Base-by-base conservation (phyloP, 37 sponge, comb jelly and placozoan genomes). In the Spongia lamella region DNA sequence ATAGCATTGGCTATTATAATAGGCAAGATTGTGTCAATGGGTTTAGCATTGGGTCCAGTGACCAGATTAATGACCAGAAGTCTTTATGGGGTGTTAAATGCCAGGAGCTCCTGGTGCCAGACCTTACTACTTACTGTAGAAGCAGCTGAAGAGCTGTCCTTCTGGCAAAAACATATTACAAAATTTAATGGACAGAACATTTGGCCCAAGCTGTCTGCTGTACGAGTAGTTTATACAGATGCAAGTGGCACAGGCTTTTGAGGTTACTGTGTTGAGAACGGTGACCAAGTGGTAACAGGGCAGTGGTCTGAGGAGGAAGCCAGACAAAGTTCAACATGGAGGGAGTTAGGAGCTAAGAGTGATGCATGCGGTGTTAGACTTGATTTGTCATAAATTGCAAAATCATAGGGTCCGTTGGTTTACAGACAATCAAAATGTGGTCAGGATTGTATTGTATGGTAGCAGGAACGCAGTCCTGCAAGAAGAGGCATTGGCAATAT, bases 391-490 rank as follows among this genome's bases (percentile, higher is more conserved):
- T 9, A 19, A 60, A 17, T 9, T 70, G 31, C 13, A 50, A 19
- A 43, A 43, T 56, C 17, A 17, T 19, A 56, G 33, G 35, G 80
- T 80, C 20, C 19, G 29, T 9, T 70, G 62, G 72, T 43, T 60
- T 14, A 80, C 64, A 21, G 80, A 70, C 17, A 70, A 70, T 56
- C 80, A 80, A 50, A 61, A 47, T 43, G 80, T 70, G 21, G 80
- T 60, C 15, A 24, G 61, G 20, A 80, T 80, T 21, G 30, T 80
- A 15, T 49, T 43, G 31, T 11, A 39, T 17, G 80, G 72, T 20
- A 70, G 70, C 31, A 39, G 30, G 38, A 57, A 24, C 51, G 56
- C 56, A 43, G n/a, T 33, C 36, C 54, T 66, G 38, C 40, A 79
- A 21, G 79, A 27, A n/a, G 69, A 33, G 22, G 70, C 70, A 32